These are phyloP conservation scores for Amazona ochrocephala DNA, from an alignment of 2,797 vertebrate genomes.

Conservation along the genomic window DNA sequence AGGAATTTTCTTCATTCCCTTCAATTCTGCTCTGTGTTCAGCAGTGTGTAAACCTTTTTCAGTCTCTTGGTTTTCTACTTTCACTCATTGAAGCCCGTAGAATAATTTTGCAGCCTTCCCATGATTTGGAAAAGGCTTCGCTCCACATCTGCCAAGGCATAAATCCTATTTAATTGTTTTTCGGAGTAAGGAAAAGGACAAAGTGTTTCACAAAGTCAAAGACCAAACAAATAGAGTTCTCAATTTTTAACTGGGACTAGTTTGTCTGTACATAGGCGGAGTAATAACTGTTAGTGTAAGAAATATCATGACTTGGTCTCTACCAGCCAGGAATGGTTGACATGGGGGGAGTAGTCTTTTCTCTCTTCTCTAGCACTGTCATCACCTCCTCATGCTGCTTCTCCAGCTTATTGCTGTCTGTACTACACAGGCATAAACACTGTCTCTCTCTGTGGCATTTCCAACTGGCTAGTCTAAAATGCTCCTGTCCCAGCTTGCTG, in stretches of 20 bases:
- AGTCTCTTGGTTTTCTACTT: neutral
- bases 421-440: neutral
- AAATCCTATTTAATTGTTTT: neutral
- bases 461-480: neutral
- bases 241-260: neutral
- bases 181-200: neutral
- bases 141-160: neutral
- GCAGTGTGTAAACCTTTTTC: neutral
- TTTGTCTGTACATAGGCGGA: neutral
- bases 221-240: neutral
- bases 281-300: neutral
- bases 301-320: neutral
- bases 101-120: neutral
- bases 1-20: slow-evolving; percentile 30
- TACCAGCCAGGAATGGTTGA: neutral
- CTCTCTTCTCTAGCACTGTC: neutral
- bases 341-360: neutral
- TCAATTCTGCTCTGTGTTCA: slow-evolving; percentile 2
- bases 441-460: neutral
- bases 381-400: neutral
- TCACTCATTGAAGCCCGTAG: neutral
- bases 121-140: neutral
- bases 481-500: neutral
- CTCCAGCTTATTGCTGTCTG: neutral
- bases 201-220: neutral